Evolutionary conservation across 2,888 invertebrate genomes (phyloP).

Genomic region (Gisinianus flammeolus): DNA sequence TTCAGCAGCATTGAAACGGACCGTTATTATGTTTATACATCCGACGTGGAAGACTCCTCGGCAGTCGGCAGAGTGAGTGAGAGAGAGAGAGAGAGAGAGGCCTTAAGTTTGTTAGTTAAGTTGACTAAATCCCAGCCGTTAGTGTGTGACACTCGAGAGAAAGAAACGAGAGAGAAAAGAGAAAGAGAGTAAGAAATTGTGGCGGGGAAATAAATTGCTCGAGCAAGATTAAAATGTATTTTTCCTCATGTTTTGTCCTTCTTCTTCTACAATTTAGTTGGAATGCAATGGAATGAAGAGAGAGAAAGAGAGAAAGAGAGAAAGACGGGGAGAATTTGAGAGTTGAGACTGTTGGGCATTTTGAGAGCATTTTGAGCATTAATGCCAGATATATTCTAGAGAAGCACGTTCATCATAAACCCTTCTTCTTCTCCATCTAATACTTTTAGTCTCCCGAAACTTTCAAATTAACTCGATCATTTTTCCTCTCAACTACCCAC

Average conservation of each 20-base stretch:
- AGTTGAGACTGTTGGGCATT: constrained; percentile 40
- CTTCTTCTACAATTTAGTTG: background rate
- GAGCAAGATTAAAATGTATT: constrained; percentile 58
- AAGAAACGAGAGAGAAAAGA: background rate
- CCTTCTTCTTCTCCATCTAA: constrained; percentile 47
- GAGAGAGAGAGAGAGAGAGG: constrained; percentile 3
- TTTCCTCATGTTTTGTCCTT: constrained; percentile 45
- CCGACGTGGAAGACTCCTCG: no score
- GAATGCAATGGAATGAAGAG: background rate
- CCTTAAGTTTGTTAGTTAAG: background rate
- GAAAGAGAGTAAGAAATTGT: background rate
- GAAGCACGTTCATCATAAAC: constrained; percentile 57
- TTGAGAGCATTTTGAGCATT: constrained; percentile 4
- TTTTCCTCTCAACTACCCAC: constrained; percentile 44
- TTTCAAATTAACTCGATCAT: constrained; percentile 58
- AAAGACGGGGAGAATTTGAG: no score
- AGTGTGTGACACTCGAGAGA: background rate
- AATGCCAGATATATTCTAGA: constrained; percentile 56
- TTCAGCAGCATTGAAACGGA: no score
- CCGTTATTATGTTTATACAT: no score
- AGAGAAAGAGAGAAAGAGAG: constrained; percentile 8
- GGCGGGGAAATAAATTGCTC: constrained; percentile 40
- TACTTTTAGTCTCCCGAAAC: constrained; percentile 57
- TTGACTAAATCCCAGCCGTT: background rate
- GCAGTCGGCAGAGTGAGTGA: no score